These are phyloP conservation scores for Lipophrys pholis DNA, from an alignment of 2,113 vertebrate species.

Conservation along the genomic window DNA sequence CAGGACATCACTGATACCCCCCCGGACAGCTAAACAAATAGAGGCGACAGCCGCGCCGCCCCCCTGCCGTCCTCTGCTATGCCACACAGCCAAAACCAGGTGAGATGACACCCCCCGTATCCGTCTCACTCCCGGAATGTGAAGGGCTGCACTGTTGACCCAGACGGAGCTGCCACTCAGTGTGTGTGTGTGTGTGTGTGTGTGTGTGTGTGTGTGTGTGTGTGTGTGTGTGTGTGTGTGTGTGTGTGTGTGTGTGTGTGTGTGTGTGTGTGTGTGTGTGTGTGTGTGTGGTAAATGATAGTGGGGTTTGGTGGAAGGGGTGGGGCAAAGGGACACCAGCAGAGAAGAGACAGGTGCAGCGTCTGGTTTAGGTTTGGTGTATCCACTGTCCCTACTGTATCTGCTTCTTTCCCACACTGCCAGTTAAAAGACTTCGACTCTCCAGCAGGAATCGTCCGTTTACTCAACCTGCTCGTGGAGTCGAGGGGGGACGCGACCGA, in stretches of 20 bases:
- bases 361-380: slow-evolving; percentile 42
- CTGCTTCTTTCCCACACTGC: slow-evolving; percentile 22
- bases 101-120: slow-evolving; percentile 71
- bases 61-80: slow-evolving; percentile 53
- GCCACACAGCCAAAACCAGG: slow-evolving; percentile 68
- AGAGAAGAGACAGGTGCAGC: slow-evolving; percentile 81
- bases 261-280: slow-evolving; percentile 45
- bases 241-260: slow-evolving; percentile 44
- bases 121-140: slow-evolving; percentile 70
- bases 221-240: slow-evolving; percentile 41
- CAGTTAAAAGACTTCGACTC: slow-evolving; percentile 38
- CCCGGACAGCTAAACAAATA: slow-evolving; percentile 80
- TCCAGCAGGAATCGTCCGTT: slow-evolving; percentile 2
- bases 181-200: slow-evolving; percentile 60
- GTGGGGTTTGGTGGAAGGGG: slow-evolving; percentile 17
- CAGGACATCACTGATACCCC: slow-evolving; percentile 63
- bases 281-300: slow-evolving; percentile 27
- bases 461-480: neutral
- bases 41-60: slow-evolving; percentile 30
- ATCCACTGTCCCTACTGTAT: slow-evolving; percentile 33
- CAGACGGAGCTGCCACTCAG: slow-evolving; percentile 82
- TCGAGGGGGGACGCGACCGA: no score
- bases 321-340: slow-evolving; percentile 67
- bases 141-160: slow-evolving; percentile 79
- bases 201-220: slow-evolving; percentile 37